Base-by-base conservation (phyloP, 2,888 invertebrate genomes). In the Spisula solida region DNA sequence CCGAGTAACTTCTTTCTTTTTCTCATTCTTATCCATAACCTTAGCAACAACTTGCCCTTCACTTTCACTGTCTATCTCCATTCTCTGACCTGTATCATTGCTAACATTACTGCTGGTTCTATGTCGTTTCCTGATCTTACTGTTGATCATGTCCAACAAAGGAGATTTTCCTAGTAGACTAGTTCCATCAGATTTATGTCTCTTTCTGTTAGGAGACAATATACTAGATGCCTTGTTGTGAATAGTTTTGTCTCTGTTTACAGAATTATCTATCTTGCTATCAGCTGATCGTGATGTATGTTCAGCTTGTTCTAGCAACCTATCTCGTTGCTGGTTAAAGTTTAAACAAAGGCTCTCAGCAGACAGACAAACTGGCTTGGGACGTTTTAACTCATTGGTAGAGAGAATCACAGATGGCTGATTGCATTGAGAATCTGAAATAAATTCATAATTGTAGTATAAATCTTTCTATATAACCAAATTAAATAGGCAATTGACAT, bases 171-270 rank as follows among this genome's bases (percentile, higher is more conserved):
- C 47, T 14, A 14, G 12, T 34, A 31, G 8, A 34, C 16, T 75
- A 4, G 29, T 51, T 60, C 55, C 20, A 1, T 89, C 86, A 60
- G 89, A 86, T 66, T 86, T 86, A 41, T 86, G 89, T 47, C 89
- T 86, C 66, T 89, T 89, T 34, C 75, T 89, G 41, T 85, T 85
- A 34, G 85, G 81, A 47, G 55, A 31, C n/a, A 1, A 12, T 51
- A 5, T 31, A 34, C 4, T 75, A 31, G 12, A 14, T 75, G 31
- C 25, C n/a, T 31, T 75, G 75, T 75, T 75, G 34, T 5, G 8
- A 18, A 25, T 14, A 75, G 29, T 0, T 31, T 18, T 75, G 8
- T 78, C 51, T 29, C n/a, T 51, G 34, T 29, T n/a, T 6, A 78
- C n/a, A 48, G 48, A 48, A 78, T 47, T 25, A 4, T 56, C 79